Percentiles rank a stretch among this genome's conserved stretches.
Evolutionary conservation across 2,888 invertebrate genomes (phyloP).

Genomic region (Drosophila birchii): DNA sequence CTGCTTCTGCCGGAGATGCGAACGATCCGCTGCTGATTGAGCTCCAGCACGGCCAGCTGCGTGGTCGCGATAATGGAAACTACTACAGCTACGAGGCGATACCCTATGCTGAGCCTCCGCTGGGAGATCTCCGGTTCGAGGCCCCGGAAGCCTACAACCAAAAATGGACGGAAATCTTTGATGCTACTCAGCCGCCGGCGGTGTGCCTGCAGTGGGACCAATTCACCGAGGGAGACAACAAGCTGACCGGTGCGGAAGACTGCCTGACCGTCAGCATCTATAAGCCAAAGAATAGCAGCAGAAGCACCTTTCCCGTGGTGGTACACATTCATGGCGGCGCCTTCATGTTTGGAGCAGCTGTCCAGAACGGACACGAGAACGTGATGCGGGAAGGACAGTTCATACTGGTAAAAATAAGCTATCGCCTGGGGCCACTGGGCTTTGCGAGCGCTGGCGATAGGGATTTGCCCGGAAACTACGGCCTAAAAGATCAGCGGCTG

Average conservation of each 20-base stretch:
- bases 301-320: slow-evolving; percentile 86
- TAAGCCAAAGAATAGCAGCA: slow-evolving; percentile 84
- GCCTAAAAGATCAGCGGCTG: slow-evolving; percentile 64
- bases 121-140: slow-evolving; percentile 87
- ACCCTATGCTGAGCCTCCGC: slow-evolving; percentile 88
- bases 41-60: slow-evolving; percentile 71
- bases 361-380: slow-evolving; percentile 85
- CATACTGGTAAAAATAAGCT: slow-evolving; percentile 89
- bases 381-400: slow-evolving; percentile 87
- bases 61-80: slow-evolving; percentile 69
- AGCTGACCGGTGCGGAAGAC: slow-evolving; percentile 87
- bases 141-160: slow-evolving; percentile 84
- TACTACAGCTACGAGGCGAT: slow-evolving; percentile 88
- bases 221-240: slow-evolving; percentile 73
- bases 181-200: slow-evolving; percentile 87
- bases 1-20: slow-evolving; percentile 6
- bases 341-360: slow-evolving; percentile 88
- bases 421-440: slow-evolving; percentile 89
- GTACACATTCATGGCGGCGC: slow-evolving; percentile 89
- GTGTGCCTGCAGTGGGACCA: slow-evolving; percentile 88
- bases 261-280: slow-evolving; percentile 89
- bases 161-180: slow-evolving; percentile 68
- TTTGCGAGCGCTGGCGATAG: slow-evolving; percentile 91
- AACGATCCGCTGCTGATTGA: slow-evolving; percentile 59
- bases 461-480: slow-evolving; percentile 85